A percentile compares a stretch with the other conserved stretches of the same genome.
Evolutionary conservation across 2,888 invertebrate species (phyloP).

Genomic region (Crioceris asparagi): DNA sequence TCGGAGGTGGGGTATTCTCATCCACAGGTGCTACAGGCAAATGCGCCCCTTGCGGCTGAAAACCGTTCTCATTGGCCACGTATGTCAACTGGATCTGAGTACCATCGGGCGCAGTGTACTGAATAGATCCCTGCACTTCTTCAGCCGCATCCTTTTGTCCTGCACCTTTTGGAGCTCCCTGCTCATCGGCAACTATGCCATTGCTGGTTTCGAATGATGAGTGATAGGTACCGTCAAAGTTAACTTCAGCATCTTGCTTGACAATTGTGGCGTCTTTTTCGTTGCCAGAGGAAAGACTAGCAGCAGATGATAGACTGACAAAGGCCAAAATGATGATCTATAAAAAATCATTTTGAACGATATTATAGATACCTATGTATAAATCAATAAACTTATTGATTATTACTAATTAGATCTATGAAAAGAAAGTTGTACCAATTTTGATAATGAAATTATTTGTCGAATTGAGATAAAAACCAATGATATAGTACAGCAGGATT

Average conservation of each 20-base stretch:
- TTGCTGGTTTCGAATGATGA: conserved; percentile 54
- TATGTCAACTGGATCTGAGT: conserved; percentile 40
- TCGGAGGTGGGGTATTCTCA: conserved; percentile 71
- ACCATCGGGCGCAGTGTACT: conserved; percentile 24
- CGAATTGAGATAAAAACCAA: no score
- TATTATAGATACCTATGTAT: no score
- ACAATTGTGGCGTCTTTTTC: no score
- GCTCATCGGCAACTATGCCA: conserved; percentile 47
- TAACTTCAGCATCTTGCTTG: conserved; percentile 21
- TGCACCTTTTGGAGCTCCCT: conserved; percentile 47
- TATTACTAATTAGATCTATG: no score
- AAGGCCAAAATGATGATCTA: no score
- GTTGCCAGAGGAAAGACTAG: no score
- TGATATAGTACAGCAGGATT: no score
- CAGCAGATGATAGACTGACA: no score
- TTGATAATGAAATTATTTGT: no score
- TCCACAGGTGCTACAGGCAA: conserved; percentile 52
- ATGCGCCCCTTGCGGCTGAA: conserved; percentile 61
- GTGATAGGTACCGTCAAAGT: conserved; percentile 28
- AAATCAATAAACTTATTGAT: no score
- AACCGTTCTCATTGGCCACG: conserved; percentile 59
- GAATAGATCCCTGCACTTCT: conserved; percentile 23
- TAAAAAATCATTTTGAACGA: no score
- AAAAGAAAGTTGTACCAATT: no score
- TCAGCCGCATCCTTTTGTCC: conserved; percentile 29